These are phyloP conservation scores for Mongoloraphidia duomilia DNA, from an alignment of 2,888 invertebrate species.

Conservation along the genomic window DNA sequence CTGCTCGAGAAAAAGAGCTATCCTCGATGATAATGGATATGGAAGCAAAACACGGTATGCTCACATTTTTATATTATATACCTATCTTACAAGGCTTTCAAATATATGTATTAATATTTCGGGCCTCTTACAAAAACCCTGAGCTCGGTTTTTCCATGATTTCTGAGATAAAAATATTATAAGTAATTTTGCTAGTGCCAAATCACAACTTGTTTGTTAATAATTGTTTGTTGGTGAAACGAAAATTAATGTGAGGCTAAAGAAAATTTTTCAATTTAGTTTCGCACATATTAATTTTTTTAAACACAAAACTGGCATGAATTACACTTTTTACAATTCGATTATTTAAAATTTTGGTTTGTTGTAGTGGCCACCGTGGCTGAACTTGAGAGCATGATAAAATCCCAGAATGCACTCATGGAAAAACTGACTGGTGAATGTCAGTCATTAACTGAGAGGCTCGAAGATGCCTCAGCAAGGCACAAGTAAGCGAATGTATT, in stretches of 20 bases:
- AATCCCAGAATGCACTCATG: constrained; percentile 85
- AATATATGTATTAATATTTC: constrained; percentile 20
- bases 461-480: constrained; percentile 75
- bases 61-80: neutral
- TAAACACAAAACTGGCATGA: too few relatives aligned
- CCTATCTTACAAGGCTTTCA: neutral
- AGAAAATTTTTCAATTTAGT: too few relatives aligned
- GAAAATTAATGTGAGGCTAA: too few relatives aligned
- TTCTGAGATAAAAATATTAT: too few relatives aligned
- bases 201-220: too few relatives aligned
- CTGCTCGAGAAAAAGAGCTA: constrained; percentile 47
- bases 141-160: too few relatives aligned
- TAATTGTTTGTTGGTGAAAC: too few relatives aligned
- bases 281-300: too few relatives aligned
- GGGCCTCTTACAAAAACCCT: neutral
- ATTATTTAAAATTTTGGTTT: constrained; percentile 9
- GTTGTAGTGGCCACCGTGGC: constrained; percentile 76
- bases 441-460: constrained; percentile 75
- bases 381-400: constrained; percentile 80
- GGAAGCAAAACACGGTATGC: constrained; percentile 73
- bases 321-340: too few relatives aligned
- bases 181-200: too few relatives aligned
- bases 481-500: constrained; percentile 57
- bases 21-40: constrained; percentile 61
- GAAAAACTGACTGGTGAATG: constrained; percentile 82